Conservation (phyloP, 2,113 vertebrate genomes). For the Lagopus muta region DNA sequence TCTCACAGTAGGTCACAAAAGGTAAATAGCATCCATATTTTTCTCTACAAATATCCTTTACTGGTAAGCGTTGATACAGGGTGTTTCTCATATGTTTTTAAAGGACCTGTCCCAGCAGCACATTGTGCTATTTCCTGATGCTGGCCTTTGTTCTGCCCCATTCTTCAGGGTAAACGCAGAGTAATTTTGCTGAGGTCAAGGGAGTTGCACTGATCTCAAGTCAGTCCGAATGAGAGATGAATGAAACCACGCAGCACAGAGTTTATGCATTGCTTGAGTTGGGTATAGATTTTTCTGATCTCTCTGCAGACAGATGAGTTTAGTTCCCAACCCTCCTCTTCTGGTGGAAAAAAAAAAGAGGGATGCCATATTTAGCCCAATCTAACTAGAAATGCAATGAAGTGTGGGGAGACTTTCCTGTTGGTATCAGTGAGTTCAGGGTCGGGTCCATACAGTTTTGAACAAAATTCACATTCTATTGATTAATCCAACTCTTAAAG, state of each 20-base stretch:
- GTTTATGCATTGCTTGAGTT: not conserved
- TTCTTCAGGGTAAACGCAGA: not conserved
- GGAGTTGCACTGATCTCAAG: not conserved
- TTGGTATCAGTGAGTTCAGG: not conserved
- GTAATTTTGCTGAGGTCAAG: not conserved
- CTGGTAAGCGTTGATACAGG: not conserved
- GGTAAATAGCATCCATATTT: not conserved
- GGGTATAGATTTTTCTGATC: slow-evolving; percentile 13
- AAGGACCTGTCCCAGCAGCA: not conserved
- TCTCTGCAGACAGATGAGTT: slow-evolving; percentile 25
- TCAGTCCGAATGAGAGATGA: not conserved
- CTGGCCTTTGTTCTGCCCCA: not conserved
- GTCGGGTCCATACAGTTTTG: not conserved
- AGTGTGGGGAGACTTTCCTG: slow-evolving; percentile 2
- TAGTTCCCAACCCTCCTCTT: not conserved
- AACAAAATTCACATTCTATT: slow-evolving; percentile 42
- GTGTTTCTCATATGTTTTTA: not conserved
- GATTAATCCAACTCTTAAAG: slow-evolving; percentile 37
- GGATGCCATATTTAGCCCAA: not conserved
- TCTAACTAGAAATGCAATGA: slow-evolving; percentile 2
- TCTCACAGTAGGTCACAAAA: not conserved
- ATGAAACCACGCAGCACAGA: not conserved
- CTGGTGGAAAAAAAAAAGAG: not conserved
- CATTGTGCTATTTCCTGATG: not conserved
- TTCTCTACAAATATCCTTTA: not conserved